Evolutionary conservation across 2,888 invertebrate genomes (phyloP).

Genomic region (Lysandra coridon): DNA sequence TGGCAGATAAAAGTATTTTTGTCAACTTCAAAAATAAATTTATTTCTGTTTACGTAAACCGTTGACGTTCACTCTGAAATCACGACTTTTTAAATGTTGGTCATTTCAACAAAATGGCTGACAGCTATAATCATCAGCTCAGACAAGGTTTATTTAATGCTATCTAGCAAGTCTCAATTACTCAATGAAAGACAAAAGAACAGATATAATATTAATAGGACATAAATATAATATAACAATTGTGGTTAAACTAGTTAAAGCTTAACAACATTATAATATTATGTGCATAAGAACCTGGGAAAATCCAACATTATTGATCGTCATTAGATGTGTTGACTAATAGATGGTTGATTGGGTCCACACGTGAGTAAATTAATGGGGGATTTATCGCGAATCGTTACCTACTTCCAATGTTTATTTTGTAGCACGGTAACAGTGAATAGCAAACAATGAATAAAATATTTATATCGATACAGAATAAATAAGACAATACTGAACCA

Average conservation of each 20-base stretch:
- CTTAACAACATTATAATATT: not conserved
- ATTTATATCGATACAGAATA: not conserved
- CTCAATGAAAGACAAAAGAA: no score
- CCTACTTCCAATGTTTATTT: not conserved
- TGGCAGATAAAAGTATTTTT: slow-evolving; percentile 23
- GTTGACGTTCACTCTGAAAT: not conserved
- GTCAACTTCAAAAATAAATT: slow-evolving; percentile 8
- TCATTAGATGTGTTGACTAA: slow-evolving; percentile 3
- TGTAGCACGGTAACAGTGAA: not conserved
- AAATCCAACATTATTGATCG: not conserved
- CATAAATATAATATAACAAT: not conserved
- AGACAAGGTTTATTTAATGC: not conserved
- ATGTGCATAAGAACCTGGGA: not conserved
- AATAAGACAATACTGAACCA: not conserved
- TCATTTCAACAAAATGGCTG: not conserved
- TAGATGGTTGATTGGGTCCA: not conserved
- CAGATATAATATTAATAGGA: not conserved
- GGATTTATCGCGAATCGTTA: not conserved
- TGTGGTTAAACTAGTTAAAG: not conserved
- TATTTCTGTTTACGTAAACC: slow-evolving; percentile 10
- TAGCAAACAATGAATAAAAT: not conserved
- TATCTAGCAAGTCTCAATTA: no score
- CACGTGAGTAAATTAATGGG: not conserved
- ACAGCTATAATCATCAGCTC: not conserved
- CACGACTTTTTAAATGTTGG: not conserved